Conservation (phyloP, 1,140 invertebrate genomes). For the Scaptomyza hsui region DNA sequence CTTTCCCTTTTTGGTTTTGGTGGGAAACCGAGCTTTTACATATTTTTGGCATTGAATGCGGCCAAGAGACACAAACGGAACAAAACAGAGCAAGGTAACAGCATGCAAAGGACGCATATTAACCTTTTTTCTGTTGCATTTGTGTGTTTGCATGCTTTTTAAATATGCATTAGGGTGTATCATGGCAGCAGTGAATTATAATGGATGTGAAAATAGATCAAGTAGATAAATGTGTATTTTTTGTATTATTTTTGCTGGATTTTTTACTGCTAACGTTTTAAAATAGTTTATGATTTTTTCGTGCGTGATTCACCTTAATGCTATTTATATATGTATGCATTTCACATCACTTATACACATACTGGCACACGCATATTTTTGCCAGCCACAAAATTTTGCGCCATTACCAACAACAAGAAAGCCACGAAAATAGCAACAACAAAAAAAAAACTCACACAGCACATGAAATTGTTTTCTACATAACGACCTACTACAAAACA, state of each 20-base stretch:
- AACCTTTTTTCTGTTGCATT: slow-evolving; percentile 32
- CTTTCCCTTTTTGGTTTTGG: slow-evolving; percentile 22
- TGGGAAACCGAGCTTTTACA: slow-evolving; percentile 53
- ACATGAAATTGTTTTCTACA: slow-evolving; percentile 78
- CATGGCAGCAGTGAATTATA: neutral
- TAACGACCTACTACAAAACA: slow-evolving; percentile 62
- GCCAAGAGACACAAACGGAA: slow-evolving; percentile 37
- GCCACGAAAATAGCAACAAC: slow-evolving; percentile 15
- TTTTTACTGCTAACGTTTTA: too few species aligned
- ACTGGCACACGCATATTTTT: slow-evolving; percentile 61
- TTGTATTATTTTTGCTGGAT: too few species aligned
- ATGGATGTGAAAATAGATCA: too few species aligned
- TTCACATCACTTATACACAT: slow-evolving; percentile 25
- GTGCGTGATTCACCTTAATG: slow-evolving; percentile 5
- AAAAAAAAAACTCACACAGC: slow-evolving; percentile 32
- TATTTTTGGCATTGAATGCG: slow-evolving; percentile 72
- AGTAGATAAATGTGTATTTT: too few species aligned
- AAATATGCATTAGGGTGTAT: slow-evolving; percentile 23
- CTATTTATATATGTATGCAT: slow-evolving; percentile 11
- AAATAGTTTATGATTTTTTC: neutral
- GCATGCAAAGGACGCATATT: slow-evolving; percentile 37
- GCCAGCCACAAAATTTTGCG: slow-evolving; percentile 71
- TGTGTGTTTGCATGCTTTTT: neutral
- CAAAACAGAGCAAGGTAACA: neutral
- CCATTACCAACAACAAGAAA: slow-evolving; percentile 39